Base-by-base conservation (phyloP, 2,888 invertebrate species). In the Polymixis lichenea region DNA sequence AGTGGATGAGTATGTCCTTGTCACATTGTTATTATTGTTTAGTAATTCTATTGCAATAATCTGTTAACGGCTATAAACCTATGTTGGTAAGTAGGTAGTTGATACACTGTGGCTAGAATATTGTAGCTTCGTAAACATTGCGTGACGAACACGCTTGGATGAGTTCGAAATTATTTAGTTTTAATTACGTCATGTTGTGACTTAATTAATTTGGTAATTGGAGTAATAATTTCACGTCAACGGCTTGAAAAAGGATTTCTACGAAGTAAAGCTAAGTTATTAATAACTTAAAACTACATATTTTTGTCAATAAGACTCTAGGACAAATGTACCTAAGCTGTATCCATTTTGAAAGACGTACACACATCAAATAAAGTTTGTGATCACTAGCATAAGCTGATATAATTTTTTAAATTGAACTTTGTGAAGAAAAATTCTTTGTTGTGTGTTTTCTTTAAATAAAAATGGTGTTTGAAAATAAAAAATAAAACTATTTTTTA, bases 141-240 rank as follows among this genome's bases (percentile, higher is more conserved):
- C 84, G 81, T 75, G 81, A 60, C 64, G 25, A 43, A 60, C 60
- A 62, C n/a, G 80, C 81, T 80, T 32, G 28, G 32, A 72, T 62
- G 55, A 71, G 58, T 58, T 60, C 32, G 51, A 82, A 77, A 82
- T 61, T 72, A 81, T 75, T 80, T 81, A 56, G 58, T 71, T 77
- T 73, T 75, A 72, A 79, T 79, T 75, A 78, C 46, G 58, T 51
- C 49, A 43, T 72, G 51, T 66, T 69, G 58, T 61, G 68, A 51
- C 46, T 38, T 66, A 13, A 80, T 69, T 58, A 66, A 60, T 84
- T 68, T 81, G 38, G 51, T 56, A 49, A 83, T 78, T 49, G n/a
- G 22, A 38, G 0, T 62, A 79, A 55, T 72, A 28, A 64, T 43
- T 72, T 72, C 7, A 71, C 15, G 17, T 61, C 28, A 70, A 32